Conservation (phyloP, 2,113 vertebrate species). For the Elachura formosa region DNA sequence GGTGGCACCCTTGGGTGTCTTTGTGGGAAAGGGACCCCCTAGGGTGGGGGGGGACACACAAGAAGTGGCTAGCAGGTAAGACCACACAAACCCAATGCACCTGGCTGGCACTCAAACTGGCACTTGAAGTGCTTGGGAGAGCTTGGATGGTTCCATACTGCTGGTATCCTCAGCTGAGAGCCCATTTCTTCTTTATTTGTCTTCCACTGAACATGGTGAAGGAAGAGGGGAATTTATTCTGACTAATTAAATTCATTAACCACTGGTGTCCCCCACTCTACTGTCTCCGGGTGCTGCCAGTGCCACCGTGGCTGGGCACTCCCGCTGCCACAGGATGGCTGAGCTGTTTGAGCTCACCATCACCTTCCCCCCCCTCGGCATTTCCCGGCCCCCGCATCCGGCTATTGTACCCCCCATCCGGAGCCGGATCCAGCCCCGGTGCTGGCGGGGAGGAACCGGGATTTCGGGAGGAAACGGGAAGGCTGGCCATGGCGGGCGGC, state of each 20-base stretch:
- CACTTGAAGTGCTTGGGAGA: background rate
- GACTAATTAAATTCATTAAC: background rate
- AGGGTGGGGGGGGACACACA: too few species aligned
- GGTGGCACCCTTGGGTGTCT: background rate
- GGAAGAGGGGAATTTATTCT: background rate
- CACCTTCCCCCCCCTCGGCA: background rate
- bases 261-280: background rate
- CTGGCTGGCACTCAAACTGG: background rate
- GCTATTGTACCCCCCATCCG: slow-evolving; percentile 39
- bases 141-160: background rate
- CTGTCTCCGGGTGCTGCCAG: background rate
- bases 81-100: rapidly evolving
- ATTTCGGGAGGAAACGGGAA: background rate
- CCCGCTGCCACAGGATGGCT: background rate
- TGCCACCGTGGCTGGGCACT: rapidly evolving
- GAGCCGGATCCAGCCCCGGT: background rate
- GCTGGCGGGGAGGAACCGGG: background rate
- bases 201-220: background rate
- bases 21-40: background rate
- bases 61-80: background rate
- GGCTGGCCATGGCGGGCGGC: background rate
- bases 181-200: background rate
- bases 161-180: background rate
- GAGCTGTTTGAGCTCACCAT: background rate
- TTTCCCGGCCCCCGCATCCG: background rate